Evolutionary conservation across 2,113 vertebrate genomes (phyloP).

Genomic region (Malurus melanocephalus): DNA sequence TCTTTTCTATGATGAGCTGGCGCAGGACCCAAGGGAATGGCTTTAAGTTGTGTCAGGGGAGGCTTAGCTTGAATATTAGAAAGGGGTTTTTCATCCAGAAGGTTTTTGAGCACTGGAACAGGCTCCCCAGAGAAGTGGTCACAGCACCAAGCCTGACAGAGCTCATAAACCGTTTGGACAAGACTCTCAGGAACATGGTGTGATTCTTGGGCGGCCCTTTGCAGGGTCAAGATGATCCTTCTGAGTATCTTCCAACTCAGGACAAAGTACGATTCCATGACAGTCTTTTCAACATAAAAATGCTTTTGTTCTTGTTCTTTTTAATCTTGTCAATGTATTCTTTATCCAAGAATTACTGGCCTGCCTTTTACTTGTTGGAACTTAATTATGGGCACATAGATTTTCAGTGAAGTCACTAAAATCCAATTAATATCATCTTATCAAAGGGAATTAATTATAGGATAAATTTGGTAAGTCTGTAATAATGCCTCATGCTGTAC

Average conservation of each 20-base stretch:
- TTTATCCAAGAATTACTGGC: background rate
- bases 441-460: background rate
- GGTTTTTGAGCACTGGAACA: accelerated
- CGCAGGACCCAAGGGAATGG: background rate
- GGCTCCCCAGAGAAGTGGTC: background rate
- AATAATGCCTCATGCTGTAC: background rate
- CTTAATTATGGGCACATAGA: background rate
- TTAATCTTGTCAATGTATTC: background rate
- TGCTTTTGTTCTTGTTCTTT: background rate
- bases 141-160: background rate
- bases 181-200: accelerated
- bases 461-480: background rate
- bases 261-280: background rate
- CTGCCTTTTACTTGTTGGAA: background rate
- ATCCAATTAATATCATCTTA: background rate
- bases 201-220: background rate
- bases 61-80: background rate
- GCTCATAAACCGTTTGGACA: background rate
- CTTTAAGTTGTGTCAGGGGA: accelerated
- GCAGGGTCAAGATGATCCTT: background rate
- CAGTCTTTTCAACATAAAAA: background rate
- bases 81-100: background rate
- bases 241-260: background rate
- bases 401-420: background rate
- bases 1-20: background rate